Conservation (phyloP, 2,888 invertebrate genomes). For the Alloscopus bannaensis region DNA sequence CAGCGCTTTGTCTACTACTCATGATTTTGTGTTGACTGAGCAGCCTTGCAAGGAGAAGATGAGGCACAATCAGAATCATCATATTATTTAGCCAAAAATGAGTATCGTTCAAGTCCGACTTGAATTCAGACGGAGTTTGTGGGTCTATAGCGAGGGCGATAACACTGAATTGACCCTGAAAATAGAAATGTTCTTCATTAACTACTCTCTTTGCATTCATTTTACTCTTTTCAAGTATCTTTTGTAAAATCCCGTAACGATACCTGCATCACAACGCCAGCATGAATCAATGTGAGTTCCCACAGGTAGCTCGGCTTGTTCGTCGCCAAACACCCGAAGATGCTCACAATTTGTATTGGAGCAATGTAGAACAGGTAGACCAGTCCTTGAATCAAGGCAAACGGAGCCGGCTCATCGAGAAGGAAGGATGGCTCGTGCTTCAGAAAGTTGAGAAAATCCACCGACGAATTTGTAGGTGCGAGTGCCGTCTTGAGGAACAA, state of each 20-base stretch:
- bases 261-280: slow-evolving; percentile 69
- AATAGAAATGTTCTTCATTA: not conserved
- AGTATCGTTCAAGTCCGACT: slow-evolving; percentile 41
- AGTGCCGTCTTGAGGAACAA: slow-evolving; percentile 17
- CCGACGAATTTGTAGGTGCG: slow-evolving; percentile 23
- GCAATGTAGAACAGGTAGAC: slow-evolving; percentile 69
- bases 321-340: slow-evolving; percentile 44
- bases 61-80: slow-evolving; percentile 66
- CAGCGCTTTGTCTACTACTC: no score
- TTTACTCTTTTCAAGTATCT: not conserved
- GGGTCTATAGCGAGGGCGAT: slow-evolving; percentile 66
- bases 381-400: slow-evolving; percentile 65
- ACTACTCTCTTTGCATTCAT: slow-evolving; percentile 13
- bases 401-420: slow-evolving; percentile 68
- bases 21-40: slow-evolving; percentile 6
- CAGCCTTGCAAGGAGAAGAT: slow-evolving; percentile 62
- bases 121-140: slow-evolving; percentile 55
- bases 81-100: slow-evolving; percentile 69
- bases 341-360: slow-evolving; percentile 63
- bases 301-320: slow-evolving; percentile 67
- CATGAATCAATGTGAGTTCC: slow-evolving; percentile 67
- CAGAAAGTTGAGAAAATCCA: slow-evolving; percentile 50
- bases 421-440: slow-evolving; percentile 66
- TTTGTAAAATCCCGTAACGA: slow-evolving; percentile 12
- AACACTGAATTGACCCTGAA: slow-evolving; percentile 68